Evolutionary conservation across 2,888 invertebrate species (phyloP), one percentile per base, ranked within the genome.

Genomic region (Drymonia ruficornis): DNA sequence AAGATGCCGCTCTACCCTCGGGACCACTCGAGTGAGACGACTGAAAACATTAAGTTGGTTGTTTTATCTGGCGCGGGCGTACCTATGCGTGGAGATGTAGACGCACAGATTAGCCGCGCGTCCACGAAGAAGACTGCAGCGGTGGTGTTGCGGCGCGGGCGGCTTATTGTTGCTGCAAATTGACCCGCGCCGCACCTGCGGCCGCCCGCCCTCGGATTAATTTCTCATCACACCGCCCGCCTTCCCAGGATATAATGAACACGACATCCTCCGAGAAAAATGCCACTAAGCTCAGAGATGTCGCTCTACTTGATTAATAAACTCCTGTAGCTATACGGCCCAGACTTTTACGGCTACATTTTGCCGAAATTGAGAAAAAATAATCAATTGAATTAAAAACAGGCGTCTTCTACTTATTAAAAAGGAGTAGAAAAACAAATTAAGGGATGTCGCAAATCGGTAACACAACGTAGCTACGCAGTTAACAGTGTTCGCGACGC

Each of bases 191-290:
- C 66, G 72, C 90, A 88, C 86, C 89, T 88, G 89, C 80, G 79
- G 63, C 68, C 87, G 86, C 83, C 77, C 75, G 67, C 72, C 76
- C 78, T 74, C 74, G 89, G 91, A 91, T 91, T 91, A 91, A 91
- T 91, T 89, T 89, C 91, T 91, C 89, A 91, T 91, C 90, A 91
- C 84, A 81, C 75, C 77, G 76, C 75, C 76, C 78, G 81, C 83
- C 77, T 83, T 78, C 80, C 72, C 72, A 70, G 76, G 78, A 84
- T 82, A 87, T 89, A 92, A 92, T 90, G 91, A 87, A 84, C 80
- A 84, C 72, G 80, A 81, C 80, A 81, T 83, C 81, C 84, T 82
- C 76, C 69, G 70, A 86, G 88, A 89, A 92, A 91, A 91, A 91
- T 86, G 77, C 84, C 75, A 82, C 80, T 82, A 81, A 84, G 81